phyloP scores from a whole-genome alignment of 2,113 vertebrate species.

The Taurulus bubalis region DNA sequence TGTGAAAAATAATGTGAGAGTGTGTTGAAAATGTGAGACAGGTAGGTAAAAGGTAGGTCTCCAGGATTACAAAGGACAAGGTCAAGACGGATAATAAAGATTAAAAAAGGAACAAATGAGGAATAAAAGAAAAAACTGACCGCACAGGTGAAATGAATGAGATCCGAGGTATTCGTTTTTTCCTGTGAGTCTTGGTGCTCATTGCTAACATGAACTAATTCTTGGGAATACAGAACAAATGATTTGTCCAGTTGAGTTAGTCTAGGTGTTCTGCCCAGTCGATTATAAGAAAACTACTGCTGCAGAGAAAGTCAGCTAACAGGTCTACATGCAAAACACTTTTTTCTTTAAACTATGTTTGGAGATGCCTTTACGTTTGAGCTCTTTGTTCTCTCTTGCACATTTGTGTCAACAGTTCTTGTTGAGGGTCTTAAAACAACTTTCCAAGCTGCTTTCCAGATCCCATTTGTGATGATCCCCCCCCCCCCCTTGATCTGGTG shows the following conservation, averaged over 20 bases:
- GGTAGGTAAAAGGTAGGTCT: constrained; percentile 11
- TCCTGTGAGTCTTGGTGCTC: background rate
- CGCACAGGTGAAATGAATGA: background rate
- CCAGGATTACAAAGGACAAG: constrained; percentile 31
- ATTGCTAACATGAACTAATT: background rate
- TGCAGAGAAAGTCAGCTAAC: background rate
- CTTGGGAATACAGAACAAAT: background rate
- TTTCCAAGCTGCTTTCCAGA: background rate
- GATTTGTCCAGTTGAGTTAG: background rate
- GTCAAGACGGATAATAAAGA: background rate
- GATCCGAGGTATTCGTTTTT: background rate
- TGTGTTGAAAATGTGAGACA: constrained; percentile 19
- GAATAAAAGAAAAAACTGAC: background rate
- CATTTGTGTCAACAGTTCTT: background rate
- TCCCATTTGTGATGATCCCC: background rate
- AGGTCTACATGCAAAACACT: background rate
- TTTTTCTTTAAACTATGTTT: background rate
- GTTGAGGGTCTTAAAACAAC: background rate
- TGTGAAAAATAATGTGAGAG: no score
- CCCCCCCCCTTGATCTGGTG: background rate
- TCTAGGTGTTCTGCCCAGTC: background rate
- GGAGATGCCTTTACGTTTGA: background rate
- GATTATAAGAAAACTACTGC: background rate
- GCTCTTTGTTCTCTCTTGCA: background rate
- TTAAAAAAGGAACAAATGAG: background rate